Conservation (phyloP, 2,113 vertebrate genomes). For the Edolisoma coerulescens region DNA sequence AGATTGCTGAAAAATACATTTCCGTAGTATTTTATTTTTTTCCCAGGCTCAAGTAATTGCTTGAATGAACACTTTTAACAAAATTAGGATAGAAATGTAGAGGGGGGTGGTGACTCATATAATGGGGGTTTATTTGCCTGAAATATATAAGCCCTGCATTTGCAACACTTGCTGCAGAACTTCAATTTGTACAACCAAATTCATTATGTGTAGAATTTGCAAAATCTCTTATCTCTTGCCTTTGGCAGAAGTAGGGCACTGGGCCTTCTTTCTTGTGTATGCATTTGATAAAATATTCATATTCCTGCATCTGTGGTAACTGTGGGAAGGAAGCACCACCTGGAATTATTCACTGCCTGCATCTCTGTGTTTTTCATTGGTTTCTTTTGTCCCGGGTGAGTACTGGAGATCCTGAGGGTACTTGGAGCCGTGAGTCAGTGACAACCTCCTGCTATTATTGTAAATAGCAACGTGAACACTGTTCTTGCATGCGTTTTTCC, state of each 20-base stretch:
- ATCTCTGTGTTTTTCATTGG: neutral
- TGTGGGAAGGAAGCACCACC: conserved; percentile 7
- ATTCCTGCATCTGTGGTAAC: neutral
- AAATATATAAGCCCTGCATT: neutral
- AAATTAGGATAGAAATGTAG: neutral
- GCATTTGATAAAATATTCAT: neutral
- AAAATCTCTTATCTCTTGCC: neutral
- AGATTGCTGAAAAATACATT: neutral
- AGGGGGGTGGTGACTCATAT: fast-evolving
- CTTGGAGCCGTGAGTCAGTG: conserved; percentile 48
- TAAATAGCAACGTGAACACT: conserved; percentile 51
- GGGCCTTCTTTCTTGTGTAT: neutral
- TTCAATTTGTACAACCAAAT: neutral
- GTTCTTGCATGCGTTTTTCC: conserved; percentile 21
- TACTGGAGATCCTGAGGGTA: neutral
- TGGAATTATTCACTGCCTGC: neutral
- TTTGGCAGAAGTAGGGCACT: neutral
- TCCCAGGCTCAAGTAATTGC: neutral
- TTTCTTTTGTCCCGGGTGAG: conserved; percentile 11
- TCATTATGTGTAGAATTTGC: neutral
- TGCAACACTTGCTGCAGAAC: neutral
- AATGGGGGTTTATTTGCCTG: neutral
- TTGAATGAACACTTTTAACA: neutral
- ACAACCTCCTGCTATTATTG: conserved; percentile 47
- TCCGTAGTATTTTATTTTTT: neutral